Conservation (phyloP, 2,113 vertebrate genomes). For the Lampris incognitus region DNA sequence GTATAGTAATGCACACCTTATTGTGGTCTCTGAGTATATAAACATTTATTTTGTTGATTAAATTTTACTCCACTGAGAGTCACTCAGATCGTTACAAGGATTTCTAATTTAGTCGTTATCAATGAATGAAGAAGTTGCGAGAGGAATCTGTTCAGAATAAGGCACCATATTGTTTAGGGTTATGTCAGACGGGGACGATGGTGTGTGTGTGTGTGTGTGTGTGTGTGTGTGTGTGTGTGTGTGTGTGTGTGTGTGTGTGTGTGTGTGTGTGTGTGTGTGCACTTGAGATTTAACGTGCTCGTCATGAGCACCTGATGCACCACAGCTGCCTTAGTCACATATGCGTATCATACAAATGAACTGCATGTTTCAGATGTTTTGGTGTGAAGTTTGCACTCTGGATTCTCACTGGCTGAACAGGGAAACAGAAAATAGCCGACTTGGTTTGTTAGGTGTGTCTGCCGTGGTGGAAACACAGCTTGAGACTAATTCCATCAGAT, state of each 20-base stretch:
- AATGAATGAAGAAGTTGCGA: background rate
- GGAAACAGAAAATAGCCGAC: slow-evolving; percentile 39
- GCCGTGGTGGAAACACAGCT: slow-evolving; percentile 71
- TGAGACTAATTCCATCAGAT: slow-evolving; percentile 82
- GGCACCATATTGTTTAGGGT: background rate
- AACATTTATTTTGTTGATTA: too few relatives aligned
- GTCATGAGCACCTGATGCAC: background rate
- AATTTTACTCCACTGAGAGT: too few relatives aligned
- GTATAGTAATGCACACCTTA: background rate
- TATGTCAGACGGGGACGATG: slow-evolving; percentile 24
- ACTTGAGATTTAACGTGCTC: background rate
- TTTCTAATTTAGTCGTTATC: background rate
- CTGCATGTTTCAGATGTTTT: slow-evolving; percentile 5
- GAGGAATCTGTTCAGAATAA: background rate
- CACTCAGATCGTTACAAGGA: background rate
- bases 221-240: too few relatives aligned
- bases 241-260: too few relatives aligned
- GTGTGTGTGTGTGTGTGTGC: too few relatives aligned
- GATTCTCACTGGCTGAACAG: slow-evolving; percentile 12
- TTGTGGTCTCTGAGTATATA: background rate
- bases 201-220: too few relatives aligned
- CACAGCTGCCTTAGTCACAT: slow-evolving; percentile 20
- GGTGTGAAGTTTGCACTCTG: slow-evolving; percentile 4
- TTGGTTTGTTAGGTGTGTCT: slow-evolving; percentile 61
- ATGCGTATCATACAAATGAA: background rate